Conservation (phyloP, 1,140 invertebrate genomes). For the Drosophila ohnishii region DNA sequence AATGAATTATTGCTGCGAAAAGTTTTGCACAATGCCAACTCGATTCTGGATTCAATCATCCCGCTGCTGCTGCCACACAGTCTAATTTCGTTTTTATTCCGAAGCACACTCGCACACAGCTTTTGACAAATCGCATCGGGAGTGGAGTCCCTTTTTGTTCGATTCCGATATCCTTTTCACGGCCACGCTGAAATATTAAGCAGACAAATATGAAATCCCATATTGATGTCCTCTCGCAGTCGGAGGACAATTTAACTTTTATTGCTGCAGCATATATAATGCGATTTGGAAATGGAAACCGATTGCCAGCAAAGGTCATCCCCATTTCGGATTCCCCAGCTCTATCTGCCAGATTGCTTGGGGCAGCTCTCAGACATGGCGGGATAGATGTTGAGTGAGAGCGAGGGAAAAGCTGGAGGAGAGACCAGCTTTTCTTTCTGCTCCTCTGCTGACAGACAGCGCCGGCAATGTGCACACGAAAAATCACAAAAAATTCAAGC, state of each 20-base stretch:
- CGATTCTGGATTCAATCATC: slow-evolving; percentile 50
- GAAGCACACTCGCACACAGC: background rate
- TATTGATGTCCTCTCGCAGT: slow-evolving; percentile 56
- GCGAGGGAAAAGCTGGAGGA: slow-evolving; percentile 15
- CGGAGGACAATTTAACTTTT: slow-evolving; percentile 74
- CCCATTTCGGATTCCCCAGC: slow-evolving; percentile 30
- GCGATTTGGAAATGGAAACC: slow-evolving; percentile 65
- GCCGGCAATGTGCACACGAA: slow-evolving; percentile 45
- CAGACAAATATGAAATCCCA: slow-evolving; percentile 77
- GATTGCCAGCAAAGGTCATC: slow-evolving; percentile 76
- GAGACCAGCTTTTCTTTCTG: slow-evolving; percentile 53
- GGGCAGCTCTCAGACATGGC: slow-evolving; percentile 44
- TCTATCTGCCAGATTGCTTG: slow-evolving; percentile 36
- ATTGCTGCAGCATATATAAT: slow-evolving; percentile 69
- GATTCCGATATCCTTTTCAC: slow-evolving; percentile 58
- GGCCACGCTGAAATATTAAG: slow-evolving; percentile 69
- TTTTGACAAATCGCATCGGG: slow-evolving; percentile 34
- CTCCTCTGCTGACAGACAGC: slow-evolving; percentile 53
- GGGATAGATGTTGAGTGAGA: slow-evolving; percentile 27
- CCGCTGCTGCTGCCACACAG: slow-evolving; percentile 44
- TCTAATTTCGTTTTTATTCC: slow-evolving; percentile 55
- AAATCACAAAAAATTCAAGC: slow-evolving; percentile 67
- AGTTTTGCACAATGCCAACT: slow-evolving; percentile 44
- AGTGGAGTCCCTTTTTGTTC: slow-evolving; percentile 17
- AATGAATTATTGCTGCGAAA: slow-evolving; percentile 35